Base-by-base conservation (phyloP, 2,888 invertebrate species). In the Oeneis ivallda region DNA sequence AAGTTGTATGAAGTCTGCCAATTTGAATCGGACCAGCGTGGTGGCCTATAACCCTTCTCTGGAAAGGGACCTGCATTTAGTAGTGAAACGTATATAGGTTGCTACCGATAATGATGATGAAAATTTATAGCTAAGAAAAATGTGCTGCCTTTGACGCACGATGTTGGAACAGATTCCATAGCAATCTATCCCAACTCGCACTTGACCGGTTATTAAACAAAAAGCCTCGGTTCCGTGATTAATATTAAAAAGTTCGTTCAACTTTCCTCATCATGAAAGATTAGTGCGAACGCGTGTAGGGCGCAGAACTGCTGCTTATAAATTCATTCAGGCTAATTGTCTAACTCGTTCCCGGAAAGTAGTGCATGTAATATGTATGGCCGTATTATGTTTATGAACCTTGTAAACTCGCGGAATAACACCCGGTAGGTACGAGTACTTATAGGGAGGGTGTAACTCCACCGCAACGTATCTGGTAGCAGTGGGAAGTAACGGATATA, bases 201-300 rank as follows among this genome's bases (percentile, higher is more conserved):
- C 37, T 53, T 53, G 53, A 37, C 53, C 53, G 34, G 34, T 15
- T 15, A 53, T 37, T 15, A 34, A 2, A 15, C 9, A 15, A 15
- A 37, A 66, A 70, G 63, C 66, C 69, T 60, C 67, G 49, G 64
- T 64, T 58, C 67, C 69, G 65, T 74, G 72, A 73, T 78, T 74
- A 76, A 78, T 78, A 76, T 77, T 78, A 73, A 78, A 77, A 77
- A 77, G 76, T 76, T 76, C 70, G 70, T 72, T 67, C 67, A 79
- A 78, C 73, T 78, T 79, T 69, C 65, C 75, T 76, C 77, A 77
- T 77, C 74, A 76, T 71, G 69, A 64, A 72, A 75, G 74, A 76
- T 77, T 77, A 74, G 71, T 50, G 66, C 47, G 61, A 49, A 58
- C 57, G 61, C 32, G 47, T 37, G 39, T 41, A 8, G 47, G 45